Percentiles rank a stretch among this genome's conserved stretches.
Conservation (phyloP, 2,113 vertebrate species). For the Epinephelus fuscoguttatus region DNA sequence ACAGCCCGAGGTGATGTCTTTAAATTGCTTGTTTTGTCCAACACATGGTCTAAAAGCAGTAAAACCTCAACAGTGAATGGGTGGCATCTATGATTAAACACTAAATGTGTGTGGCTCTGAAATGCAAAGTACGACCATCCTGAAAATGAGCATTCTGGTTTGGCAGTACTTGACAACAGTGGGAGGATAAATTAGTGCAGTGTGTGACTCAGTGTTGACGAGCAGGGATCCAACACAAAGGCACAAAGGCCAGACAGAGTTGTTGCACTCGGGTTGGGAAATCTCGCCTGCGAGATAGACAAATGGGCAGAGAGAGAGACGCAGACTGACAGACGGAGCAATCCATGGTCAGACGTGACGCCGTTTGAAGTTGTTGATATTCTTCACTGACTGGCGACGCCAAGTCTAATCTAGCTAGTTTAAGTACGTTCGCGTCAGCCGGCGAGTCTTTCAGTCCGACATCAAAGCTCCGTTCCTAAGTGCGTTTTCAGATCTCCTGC, state of each 20-base stretch:
- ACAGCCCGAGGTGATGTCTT: background rate
- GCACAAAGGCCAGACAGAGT: background rate
- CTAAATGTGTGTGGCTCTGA: background rate
- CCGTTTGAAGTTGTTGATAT: slow-evolving; percentile 63
- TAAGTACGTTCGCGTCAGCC: slow-evolving; percentile 44
- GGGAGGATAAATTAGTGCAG: background rate
- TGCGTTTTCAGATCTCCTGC: slow-evolving; percentile 27
- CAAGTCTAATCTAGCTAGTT: slow-evolving; percentile 46
- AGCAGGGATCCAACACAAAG: background rate
- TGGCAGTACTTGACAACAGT: background rate
- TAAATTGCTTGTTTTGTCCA: background rate
- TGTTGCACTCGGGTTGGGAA: slow-evolving; percentile 7
- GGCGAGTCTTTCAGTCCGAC: slow-evolving; percentile 45
- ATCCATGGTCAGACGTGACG: slow-evolving; percentile 39
- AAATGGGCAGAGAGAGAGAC: slow-evolving; percentile 11
- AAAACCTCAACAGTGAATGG: background rate
- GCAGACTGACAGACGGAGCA: slow-evolving; percentile 14
- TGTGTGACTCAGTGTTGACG: slow-evolving; percentile 14
- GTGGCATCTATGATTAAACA: background rate
- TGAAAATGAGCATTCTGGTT: background rate
- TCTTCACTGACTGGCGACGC: slow-evolving; percentile 49
- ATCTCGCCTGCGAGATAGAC: slow-evolving; percentile 17
- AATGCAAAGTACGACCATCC: background rate
- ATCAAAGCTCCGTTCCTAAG: slow-evolving; percentile 64
- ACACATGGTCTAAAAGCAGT: background rate